Conservation (phyloP, 1,140 invertebrate species). For the Planococcus citri region DNA sequence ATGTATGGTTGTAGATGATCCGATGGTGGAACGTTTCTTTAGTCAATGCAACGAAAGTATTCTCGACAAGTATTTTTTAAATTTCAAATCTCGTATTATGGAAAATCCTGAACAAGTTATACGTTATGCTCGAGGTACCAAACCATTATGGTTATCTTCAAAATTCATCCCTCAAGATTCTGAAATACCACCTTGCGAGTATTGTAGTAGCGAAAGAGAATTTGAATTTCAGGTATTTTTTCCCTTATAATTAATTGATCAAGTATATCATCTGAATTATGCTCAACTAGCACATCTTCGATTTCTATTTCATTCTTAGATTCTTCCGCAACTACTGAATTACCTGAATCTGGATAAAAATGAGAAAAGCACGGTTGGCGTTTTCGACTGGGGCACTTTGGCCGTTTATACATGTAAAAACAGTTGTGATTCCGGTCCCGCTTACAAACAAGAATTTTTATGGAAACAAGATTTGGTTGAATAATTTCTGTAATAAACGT, state of each 20-base stretch:
- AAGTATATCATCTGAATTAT: slow-evolving; percentile 31
- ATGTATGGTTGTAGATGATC: slow-evolving; percentile 15
- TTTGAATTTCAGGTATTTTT: slow-evolving; percentile 79
- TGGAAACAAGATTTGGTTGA: slow-evolving; percentile 67
- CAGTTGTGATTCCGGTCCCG: slow-evolving; percentile 50
- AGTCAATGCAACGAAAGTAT: slow-evolving; percentile 30
- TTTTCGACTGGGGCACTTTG: slow-evolving; percentile 81
- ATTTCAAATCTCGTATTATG: slow-evolving; percentile 49
- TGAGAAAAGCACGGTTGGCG: slow-evolving; percentile 44
- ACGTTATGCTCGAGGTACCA: slow-evolving; percentile 61
- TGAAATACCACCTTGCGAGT: slow-evolving; percentile 57
- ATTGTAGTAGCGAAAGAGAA: slow-evolving; percentile 57
- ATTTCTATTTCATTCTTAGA: slow-evolving; percentile 35
- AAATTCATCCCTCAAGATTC: slow-evolving; percentile 34
- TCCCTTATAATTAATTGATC: slow-evolving; percentile 21
- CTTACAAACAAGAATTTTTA: slow-evolving; percentile 62
- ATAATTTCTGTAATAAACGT: not conserved
- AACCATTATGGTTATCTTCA: slow-evolving; percentile 66
- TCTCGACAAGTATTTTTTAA: slow-evolving; percentile 59
- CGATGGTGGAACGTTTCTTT: slow-evolving; percentile 22
- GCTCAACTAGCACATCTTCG: too few species aligned
- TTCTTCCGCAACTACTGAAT: slow-evolving; percentile 83
- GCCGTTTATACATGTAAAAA: slow-evolving; percentile 71
- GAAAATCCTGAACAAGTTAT: slow-evolving; percentile 62
- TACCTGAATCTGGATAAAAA: slow-evolving; percentile 49